Evolutionary conservation across 2,113 vertebrate genomes (phyloP).

Genomic region (Nyctibius bracteatus): DNA sequence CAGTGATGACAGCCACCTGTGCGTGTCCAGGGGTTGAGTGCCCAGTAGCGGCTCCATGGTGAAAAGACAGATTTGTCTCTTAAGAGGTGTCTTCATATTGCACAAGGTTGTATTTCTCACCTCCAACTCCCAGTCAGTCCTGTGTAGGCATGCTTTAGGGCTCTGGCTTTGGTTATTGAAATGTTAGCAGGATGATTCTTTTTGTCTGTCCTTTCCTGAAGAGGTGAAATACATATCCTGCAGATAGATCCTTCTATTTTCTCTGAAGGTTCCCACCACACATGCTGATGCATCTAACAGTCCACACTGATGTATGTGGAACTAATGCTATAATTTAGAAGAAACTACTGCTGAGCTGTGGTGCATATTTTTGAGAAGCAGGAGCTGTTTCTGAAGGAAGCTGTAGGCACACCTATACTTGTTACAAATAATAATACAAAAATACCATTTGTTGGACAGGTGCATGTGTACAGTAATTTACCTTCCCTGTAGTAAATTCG

Average conservation of each 20-base stretch:
- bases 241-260: not conserved
- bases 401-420: not conserved
- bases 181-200: not conserved
- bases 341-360: not conserved
- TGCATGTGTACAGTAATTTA: not conserved
- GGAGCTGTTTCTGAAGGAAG: not conserved
- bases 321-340: not conserved
- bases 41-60: not conserved
- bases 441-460: not conserved
- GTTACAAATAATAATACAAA: not conserved
- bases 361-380: not conserved
- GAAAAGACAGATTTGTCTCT: not conserved
- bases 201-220: not conserved
- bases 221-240: not conserved
- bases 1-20: not conserved
- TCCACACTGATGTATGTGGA: not conserved
- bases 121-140: not conserved
- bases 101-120: not conserved
- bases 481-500: not conserved
- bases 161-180: not conserved
- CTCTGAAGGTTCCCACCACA: not conserved
- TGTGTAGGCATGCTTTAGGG: not conserved
- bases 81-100: not conserved
- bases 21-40: not conserved
- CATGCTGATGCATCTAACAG: not conserved